Evolutionary conservation across 2,113 vertebrate genomes (phyloP), one percentile per base, ranked within the genome.

Genomic region (Dasyornis broadbenti): DNA sequence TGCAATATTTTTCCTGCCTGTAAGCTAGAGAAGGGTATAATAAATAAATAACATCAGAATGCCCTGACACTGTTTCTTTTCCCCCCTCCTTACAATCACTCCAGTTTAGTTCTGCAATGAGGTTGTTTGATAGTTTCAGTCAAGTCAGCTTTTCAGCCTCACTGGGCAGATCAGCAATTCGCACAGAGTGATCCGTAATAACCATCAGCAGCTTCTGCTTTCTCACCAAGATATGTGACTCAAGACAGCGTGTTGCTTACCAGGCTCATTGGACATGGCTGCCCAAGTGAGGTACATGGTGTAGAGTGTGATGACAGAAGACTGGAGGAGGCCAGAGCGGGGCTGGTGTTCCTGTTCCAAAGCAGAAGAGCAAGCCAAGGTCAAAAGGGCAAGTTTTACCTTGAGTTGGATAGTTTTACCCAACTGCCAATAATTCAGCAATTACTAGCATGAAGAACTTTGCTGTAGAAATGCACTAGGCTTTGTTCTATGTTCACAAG

Each of bases 281-380:
- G 99, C 99, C 99, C 99, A 99, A 5, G 99, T 99, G 90, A 99
- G 98, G 88, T 98, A 99, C 97, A 99, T 98, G 84, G 99, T 99
- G 90, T 99, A 99, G 42, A 99, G 92, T 1, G 98, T 99, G 96
- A 99, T 99, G 89, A 99, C 45, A 28, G 99, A 99, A 20, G 99
- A 99, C 98, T 99, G 99, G 3, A 99, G 98, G 35, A 99, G 98
- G 90, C 99, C 99, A 27, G 99, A 99, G 37, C 60, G 97, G 54
- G 98, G 97, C 56, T 99, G 98, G 89, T 97, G 91, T 70, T 99
- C 98, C 99, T 99, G 76, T 39, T 52, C 28, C 96, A 72, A 95
- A 56, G 96, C 53, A 97, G 31, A 86, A 89, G 2, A 65, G 47
- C 40, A 50, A 82, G 61, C 15, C 75, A 82, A 73, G 54, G 69